Evolutionary conservation across 2,797 vertebrate genomes (phyloP), one percentile per base, ranked within the genome.

Genomic region (Oreochromis mossambicus): DNA sequence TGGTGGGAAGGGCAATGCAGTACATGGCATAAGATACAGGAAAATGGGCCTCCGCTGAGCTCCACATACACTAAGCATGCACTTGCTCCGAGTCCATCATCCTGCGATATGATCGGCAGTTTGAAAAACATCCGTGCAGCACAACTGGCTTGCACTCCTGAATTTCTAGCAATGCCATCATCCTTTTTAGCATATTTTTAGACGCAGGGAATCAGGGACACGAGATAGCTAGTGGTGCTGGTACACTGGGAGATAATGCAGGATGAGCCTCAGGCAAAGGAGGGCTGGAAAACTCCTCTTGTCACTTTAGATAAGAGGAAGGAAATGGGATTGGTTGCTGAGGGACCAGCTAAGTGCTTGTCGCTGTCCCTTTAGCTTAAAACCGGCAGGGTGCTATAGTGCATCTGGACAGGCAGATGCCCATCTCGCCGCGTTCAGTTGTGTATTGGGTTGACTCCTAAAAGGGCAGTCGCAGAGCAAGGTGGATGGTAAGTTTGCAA

Each of bases 241-340:
- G 87, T 87, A 87, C 88, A 86, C 86, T 78, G 68, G 78, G 84
- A 94, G 95, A 94, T 95, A 95, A 95, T 95, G 93, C 88, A 86
- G 89, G 85, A 94, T 90, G 91, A 94, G 94, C 94, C 92, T 86
- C 66, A 78, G 94, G 94, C 93, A 91, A 77, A 91, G 88, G 90
- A 90, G 85, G 87, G 90, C 87, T 83, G 86, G 85, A 94, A 92
- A 91, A 95, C 87, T 94, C 90, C 87, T 90, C 93, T 89, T 95
- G 95, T 96, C 95, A 95, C 93, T 96, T 95, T 89, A 94, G 94
- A 96, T 96, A 96, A 96, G 94, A 87, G 87, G 50, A 79, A 86
- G 92, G 91, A 93, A 95, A 95, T 94, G 90, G 94, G 93, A 91
- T 91, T 85, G 87, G 92, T 85, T 89, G 94, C 94, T 86, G 84